A percentile compares a stretch with the other conserved stretches of the same genome.
These are phyloP conservation scores for Palythoa grandiflora DNA, from an alignment of 92 coral and sea anemone species.

Conservation along the genomic window DNA sequence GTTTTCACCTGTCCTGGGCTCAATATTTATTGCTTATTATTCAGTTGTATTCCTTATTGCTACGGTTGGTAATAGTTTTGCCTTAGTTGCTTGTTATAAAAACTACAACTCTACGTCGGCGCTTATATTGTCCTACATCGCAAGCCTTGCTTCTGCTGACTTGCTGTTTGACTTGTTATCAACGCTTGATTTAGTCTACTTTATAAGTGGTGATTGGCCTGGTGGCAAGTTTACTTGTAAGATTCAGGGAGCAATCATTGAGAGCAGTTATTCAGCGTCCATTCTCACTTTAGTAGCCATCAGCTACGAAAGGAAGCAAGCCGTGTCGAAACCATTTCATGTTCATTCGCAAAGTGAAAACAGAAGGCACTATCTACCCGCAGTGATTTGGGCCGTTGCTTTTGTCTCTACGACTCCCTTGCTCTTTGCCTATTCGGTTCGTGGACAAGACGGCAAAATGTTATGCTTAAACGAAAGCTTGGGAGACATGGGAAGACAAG, in stretches of 20 bases:
- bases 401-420: conserved; percentile 31
- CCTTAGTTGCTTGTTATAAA: conserved; percentile 42
- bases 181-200: conserved; percentile 39
- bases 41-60: conserved; percentile 65
- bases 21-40: conserved; percentile 57
- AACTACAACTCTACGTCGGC: conserved; percentile 10
- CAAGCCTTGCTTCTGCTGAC: conserved; percentile 47
- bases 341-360: background rate
- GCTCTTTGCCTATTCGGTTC: conserved; percentile 50
- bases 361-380: conserved; percentile 17
- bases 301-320: conserved; percentile 47
- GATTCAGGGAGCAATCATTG: conserved; percentile 41
- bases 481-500: conserved; percentile 53
- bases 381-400: conserved; percentile 50
- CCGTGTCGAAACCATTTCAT: conserved; percentile 51
- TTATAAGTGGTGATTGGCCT: conserved; percentile 31
- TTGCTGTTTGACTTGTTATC: conserved; percentile 35
- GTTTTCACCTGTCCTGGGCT: conserved; percentile 35
- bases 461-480: conserved; percentile 51
- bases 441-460: conserved; percentile 22
- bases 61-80: conserved; percentile 68
- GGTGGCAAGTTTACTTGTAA: conserved; percentile 37
- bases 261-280: conserved; percentile 51
- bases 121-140: conserved; percentile 34
- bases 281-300: conserved; percentile 60